Evolutionary conservation across 2,888 invertebrate species (phyloP).

Genomic region (Cenopis cana): DNA sequence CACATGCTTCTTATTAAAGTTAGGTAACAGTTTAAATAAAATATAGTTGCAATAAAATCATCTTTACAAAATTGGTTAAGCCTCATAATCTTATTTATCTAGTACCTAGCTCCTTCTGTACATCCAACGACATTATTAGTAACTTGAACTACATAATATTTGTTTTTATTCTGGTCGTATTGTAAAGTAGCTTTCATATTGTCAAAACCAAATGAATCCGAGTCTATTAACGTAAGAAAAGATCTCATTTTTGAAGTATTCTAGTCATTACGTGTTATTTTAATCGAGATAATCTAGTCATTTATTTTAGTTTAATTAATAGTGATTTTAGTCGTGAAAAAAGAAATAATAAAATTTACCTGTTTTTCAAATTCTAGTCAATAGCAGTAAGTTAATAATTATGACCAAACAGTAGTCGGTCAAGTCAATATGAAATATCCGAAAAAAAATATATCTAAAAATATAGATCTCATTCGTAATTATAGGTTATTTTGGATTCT

Average conservation of each 20-base stretch:
- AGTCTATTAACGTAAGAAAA: neutral
- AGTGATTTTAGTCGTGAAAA: neutral
- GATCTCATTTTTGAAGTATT: neutral
- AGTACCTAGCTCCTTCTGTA: neutral
- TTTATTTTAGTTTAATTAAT: neutral
- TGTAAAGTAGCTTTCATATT: neutral
- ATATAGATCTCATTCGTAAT: neutral
- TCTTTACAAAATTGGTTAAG: neutral
- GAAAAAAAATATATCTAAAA: neutral
- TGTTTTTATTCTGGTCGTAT: neutral
- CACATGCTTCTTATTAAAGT: neutral
- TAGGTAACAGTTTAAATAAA: neutral
- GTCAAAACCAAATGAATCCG: conserved; percentile 3
- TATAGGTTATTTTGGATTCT: neutral
- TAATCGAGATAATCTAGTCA: neutral
- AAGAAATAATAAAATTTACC: neutral
- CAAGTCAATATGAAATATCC: neutral
- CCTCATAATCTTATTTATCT: neutral
- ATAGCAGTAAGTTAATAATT: neutral
- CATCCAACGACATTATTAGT: neutral
- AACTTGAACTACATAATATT: neutral
- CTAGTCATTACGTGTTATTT: neutral
- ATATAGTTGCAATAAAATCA: neutral
- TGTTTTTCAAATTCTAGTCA: neutral
- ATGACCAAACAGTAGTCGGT: neutral